Percentiles rank a stretch among this genome's conserved stretches.
Conservation (phyloP, 2,888 invertebrate genomes). For the Cheilosia variabilis region DNA sequence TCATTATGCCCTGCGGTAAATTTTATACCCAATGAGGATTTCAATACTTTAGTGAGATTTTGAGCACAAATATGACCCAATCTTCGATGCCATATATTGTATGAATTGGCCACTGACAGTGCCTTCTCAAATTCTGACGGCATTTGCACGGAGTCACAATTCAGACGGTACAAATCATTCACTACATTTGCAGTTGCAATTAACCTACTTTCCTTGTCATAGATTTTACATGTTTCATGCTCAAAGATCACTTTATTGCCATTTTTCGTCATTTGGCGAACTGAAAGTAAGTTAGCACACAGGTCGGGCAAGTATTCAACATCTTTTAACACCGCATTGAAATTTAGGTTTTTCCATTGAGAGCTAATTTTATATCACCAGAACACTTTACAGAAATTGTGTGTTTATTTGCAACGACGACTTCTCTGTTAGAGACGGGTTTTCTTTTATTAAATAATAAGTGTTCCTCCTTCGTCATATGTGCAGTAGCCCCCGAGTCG, state of each 20-base stretch:
- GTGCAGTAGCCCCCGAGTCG: no score
- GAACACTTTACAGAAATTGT: constrained; percentile 12
- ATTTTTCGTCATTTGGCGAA: constrained; percentile 65
- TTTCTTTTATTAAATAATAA: no score
- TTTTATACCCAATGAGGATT: constrained; percentile 44
- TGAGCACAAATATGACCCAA: constrained; percentile 76
- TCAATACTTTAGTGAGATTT: constrained; percentile 45
- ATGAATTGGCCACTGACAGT: no score
- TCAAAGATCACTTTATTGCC: constrained; percentile 74
- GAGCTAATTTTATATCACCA: constrained; percentile 34
- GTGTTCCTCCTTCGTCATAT: no score
- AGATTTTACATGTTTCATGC: constrained; percentile 64
- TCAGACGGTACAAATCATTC: constrained; percentile 62
- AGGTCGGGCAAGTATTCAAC: constrained; percentile 37
- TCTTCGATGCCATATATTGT: constrained; percentile 74
- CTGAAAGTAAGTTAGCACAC: constrained; percentile 61
- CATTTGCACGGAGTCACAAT: constrained; percentile 46
- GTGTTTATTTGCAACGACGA: constrained; percentile 55
- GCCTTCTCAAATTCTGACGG: no score
- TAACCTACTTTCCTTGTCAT: constrained; percentile 37
- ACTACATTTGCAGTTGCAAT: constrained; percentile 55
- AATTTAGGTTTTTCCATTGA: constrained; percentile 3
- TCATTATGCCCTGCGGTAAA: constrained; percentile 44
- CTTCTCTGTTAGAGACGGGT: constrained; percentile 1
- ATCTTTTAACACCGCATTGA: constrained; percentile 14